Conservation (phyloP, 2,797 vertebrate genomes). For the Kryptolebias ocellatus region DNA sequence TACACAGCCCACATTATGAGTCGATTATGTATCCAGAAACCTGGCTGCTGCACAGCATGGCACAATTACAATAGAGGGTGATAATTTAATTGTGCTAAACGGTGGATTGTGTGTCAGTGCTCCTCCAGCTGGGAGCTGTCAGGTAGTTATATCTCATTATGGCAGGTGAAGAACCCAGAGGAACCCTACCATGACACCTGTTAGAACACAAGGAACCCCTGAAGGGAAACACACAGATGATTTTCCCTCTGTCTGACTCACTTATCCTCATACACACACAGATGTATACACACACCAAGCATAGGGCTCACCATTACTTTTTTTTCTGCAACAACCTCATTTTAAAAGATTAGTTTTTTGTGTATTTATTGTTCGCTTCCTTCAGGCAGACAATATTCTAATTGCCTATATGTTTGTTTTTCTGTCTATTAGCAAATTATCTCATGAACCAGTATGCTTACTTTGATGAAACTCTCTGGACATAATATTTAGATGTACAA, state of each 20-base stretch:
- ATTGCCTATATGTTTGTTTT: no score
- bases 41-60: constrained; percentile 81
- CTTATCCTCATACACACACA: constrained; percentile 11
- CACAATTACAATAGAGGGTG: constrained; percentile 92
- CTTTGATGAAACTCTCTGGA: no score
- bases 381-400: no score
- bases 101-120: constrained; percentile 87
- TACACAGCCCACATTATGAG: constrained; percentile 56
- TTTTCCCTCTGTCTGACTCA: constrained; percentile 41
- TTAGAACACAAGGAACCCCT: constrained; percentile 78
- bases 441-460: no score
- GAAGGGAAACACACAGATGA: constrained; percentile 72
- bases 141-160: constrained; percentile 91
- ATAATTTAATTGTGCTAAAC: constrained; percentile 97
- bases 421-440: no score
- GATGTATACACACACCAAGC: neutral
- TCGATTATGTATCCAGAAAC: constrained; percentile 75
- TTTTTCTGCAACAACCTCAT: neutral
- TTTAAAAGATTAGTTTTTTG: constrained; percentile 7
- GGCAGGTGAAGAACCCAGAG: constrained; percentile 88
- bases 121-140: constrained; percentile 90
- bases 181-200: constrained; percentile 90
- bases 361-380: neutral
- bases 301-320: constrained; percentile 9
- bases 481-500: no score